Base-by-base conservation (phyloP, 2,113 vertebrate genomes). In the Etheostoma cragini region DNA sequence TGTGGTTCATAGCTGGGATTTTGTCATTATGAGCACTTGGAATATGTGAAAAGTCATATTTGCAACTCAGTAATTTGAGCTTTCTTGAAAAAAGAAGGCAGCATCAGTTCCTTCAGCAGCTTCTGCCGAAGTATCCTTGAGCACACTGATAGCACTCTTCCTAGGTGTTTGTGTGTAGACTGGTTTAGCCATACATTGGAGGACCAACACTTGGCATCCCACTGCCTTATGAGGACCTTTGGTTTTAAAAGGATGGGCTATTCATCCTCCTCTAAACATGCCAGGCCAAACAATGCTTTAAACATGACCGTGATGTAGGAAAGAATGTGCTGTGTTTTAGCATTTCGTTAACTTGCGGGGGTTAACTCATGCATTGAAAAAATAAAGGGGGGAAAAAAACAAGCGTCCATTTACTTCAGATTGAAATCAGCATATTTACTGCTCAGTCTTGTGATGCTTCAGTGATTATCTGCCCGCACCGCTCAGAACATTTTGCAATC, bases 351-450 rank as follows among this genome's bases (percentile, higher is more conserved):
- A 58, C 68, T 71, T 38, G 24, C 24, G 4, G 46, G 57, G 22
- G 3, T 60, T 14, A 79, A 35, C 13, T 65, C 3, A 0, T 24
- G 14, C 64, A 68, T n/a, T 45, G 24, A 22, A 61, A 62, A 60
- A 49, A 6, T 1, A 26, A 62, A 42, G 15, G 0, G 0, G 5
- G 0, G 1, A 16, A 33, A 16, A 64, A 56, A 70, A 15, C 14
- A 62, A 71, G 45, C 52, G 5, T 79, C 30, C 63, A 45, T 76
- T 79, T 84, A 57, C 63, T 73, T 77, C 42, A 35, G 46, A 73
- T 76, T 75, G 13, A 45, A 72, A 89, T 92, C 52, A 81, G 82
- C 84, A 81, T 84, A 74, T 89, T 90, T 85, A 47, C 82, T 52
- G 72, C 80, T 70, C 73, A n/a, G 87, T 45, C 69, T 72, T 71